Evolutionary conservation across 2,888 invertebrate genomes (phyloP).

Genomic region (Netelia melanura): DNA sequence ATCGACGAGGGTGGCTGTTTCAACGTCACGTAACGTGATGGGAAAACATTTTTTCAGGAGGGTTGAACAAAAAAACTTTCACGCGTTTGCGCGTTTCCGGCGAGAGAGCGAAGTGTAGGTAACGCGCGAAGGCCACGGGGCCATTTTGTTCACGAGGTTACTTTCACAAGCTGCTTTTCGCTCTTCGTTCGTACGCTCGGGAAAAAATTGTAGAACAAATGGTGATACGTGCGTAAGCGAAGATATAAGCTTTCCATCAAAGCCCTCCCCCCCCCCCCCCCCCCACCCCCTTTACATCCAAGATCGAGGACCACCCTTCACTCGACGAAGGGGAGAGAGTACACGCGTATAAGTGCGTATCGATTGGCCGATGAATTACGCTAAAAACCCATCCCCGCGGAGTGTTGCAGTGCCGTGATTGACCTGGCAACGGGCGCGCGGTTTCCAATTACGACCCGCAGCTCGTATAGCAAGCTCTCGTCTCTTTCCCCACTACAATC

Average conservation of each 20-base stretch:
- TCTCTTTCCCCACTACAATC: conserved; percentile 21
- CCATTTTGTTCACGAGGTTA: background rate
- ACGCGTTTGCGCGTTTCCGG: no score
- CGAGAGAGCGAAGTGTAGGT: no score
- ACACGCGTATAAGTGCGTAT: conserved; percentile 58
- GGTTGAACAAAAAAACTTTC: no score
- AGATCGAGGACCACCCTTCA: background rate
- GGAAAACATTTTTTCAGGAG: no score
- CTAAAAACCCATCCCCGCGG: conserved; percentile 72
- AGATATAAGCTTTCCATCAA: background rate
- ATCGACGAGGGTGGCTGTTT: no score
- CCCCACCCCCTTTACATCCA: background rate
- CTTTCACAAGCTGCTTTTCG: background rate
- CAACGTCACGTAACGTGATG: no score
- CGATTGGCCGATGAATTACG: conserved; percentile 73
- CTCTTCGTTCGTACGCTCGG: background rate
- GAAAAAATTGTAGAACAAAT: background rate
- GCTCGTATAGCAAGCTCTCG: conserved; percentile 17
- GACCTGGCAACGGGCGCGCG: conserved; percentile 74
- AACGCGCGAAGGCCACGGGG: no score
- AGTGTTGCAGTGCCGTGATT: conserved; percentile 73
- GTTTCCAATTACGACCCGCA: conserved; percentile 77
- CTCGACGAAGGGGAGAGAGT: background rate
- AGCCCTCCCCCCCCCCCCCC: background rate
- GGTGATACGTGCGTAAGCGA: background rate